Percentiles rank a stretch among this genome's conserved stretches.
Evolutionary conservation across 2,113 vertebrate genomes (phyloP).

Genomic region (Electrona antarctica): DNA sequence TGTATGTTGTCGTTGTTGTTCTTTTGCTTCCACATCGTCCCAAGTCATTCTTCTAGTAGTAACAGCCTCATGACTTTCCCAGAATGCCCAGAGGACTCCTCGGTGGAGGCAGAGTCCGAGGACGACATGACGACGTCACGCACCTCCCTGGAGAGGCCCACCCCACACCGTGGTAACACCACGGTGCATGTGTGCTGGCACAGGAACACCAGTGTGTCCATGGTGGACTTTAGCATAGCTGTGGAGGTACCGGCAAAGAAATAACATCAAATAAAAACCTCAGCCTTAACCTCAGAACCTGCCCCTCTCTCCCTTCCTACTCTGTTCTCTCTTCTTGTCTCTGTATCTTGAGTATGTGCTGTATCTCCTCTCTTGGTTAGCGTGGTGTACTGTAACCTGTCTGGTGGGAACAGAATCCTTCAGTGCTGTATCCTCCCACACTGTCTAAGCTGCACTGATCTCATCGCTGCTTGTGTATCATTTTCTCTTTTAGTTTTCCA

Average conservation of each 20-base stretch:
- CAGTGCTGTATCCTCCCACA: conserved; percentile 11
- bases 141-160: conserved; percentile 88
- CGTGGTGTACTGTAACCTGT: conserved; percentile 32
- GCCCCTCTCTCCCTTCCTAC: conserved; percentile 39
- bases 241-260: conserved; percentile 88
- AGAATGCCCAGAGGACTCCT: conserved; percentile 91
- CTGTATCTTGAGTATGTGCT: conserved; percentile 50
- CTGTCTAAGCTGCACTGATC: not conserved
- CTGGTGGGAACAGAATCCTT: conserved; percentile 61
- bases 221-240: conserved; percentile 97
- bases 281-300: conserved; percentile 53
- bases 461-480: not conserved
- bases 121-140: conserved; percentile 89
- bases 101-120: conserved; percentile 92
- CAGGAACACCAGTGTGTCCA: conserved; percentile 97
- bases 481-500: not conserved
- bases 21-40: conserved; percentile 43
- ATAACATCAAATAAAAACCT: conserved; percentile 19
- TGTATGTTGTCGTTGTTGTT: conserved; percentile 54
- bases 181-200: conserved; percentile 99
- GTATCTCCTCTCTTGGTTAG: conserved; percentile 36
- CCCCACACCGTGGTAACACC: conserved; percentile 95
- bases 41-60: conserved; percentile 55
- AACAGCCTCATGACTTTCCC: conserved; percentile 78
- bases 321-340: conserved; percentile 45